Evolutionary conservation across 2,797 vertebrate genomes (phyloP).

Genomic region (Poecilia velifera): DNA sequence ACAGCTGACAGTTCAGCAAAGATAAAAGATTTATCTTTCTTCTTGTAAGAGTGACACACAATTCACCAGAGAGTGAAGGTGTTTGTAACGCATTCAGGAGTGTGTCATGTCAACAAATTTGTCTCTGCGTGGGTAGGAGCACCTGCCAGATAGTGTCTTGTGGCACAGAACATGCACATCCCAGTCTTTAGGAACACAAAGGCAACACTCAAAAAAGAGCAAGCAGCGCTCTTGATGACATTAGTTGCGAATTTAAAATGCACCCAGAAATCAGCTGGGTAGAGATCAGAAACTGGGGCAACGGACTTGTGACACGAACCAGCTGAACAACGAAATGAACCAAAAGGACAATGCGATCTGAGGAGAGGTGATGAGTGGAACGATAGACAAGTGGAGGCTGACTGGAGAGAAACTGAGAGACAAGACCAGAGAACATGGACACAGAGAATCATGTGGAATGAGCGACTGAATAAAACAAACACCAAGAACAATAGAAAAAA

Average conservation of each 20-base stretch:
- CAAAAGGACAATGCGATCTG: not conserved
- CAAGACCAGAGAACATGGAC: not conserved
- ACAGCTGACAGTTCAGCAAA: conserved; percentile 54
- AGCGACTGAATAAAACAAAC: not conserved
- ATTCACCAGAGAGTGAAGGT: conserved; percentile 49
- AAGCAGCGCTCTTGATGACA: not conserved
- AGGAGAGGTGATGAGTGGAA: not conserved
- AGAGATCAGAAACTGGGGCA: not conserved
- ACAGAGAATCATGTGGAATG: too few relatives aligned
- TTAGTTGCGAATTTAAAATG: not conserved
- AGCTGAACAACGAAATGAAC: not conserved
- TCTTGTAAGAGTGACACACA: conserved; percentile 59
- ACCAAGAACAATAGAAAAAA: not conserved
- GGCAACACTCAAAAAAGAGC: conserved; percentile 1
- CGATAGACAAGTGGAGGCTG: not conserved
- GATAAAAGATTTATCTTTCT: conserved; percentile 65
- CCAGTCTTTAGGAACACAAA: conserved; percentile 16
- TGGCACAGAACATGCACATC: conserved; percentile 14
- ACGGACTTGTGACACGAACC: not conserved
- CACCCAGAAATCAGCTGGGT: not conserved
- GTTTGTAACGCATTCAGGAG: conserved; percentile 57
- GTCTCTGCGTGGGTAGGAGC: conserved; percentile 48
- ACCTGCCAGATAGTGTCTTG: conserved; percentile 38
- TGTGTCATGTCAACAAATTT: conserved; percentile 59
- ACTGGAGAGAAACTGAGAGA: not conserved